A percentile compares a stretch with the other conserved stretches of the same genome.
Conservation (phyloP, 2,797 vertebrate genomes). For the Clarias pachynema region DNA sequence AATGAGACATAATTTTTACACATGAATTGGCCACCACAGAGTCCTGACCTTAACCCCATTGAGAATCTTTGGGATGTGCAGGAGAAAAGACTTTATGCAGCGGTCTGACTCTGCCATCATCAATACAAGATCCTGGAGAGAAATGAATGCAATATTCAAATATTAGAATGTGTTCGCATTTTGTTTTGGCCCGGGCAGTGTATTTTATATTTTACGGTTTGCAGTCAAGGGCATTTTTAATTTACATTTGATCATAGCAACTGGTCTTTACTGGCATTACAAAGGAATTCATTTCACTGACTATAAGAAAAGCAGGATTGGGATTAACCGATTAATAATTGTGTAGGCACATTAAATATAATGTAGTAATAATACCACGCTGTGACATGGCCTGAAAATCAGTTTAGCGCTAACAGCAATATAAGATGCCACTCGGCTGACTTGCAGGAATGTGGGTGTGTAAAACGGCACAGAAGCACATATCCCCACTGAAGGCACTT, state of each 20-base stretch:
- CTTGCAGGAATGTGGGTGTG: constrained; percentile 13
- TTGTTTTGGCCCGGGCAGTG: no score
- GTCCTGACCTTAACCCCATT: no score
- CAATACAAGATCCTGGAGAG: no score
- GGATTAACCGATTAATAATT: not conserved
- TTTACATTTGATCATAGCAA: not conserved
- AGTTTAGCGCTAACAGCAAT: not conserved
- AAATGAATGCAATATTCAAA: no score
- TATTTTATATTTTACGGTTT: not conserved
- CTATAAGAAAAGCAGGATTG: not conserved
- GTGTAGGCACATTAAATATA: not conserved
- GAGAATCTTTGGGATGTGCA: no score
- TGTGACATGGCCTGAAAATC: not conserved
- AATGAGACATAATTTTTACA: no score
- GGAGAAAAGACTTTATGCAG: no score
- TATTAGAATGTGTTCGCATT: no score
- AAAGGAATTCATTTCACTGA: not conserved
- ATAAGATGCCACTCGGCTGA: not conserved
- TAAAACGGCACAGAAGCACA: not conserved
- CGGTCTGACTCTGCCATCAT: no score
- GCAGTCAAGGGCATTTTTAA: not conserved
- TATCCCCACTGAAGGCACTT: not conserved
- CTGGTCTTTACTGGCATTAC: not conserved
- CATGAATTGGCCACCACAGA: no score
- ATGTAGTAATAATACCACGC: not conserved